Conservation (phyloP, 2,797 vertebrate genomes). For the Chrysocyon brachyurus region DNA sequence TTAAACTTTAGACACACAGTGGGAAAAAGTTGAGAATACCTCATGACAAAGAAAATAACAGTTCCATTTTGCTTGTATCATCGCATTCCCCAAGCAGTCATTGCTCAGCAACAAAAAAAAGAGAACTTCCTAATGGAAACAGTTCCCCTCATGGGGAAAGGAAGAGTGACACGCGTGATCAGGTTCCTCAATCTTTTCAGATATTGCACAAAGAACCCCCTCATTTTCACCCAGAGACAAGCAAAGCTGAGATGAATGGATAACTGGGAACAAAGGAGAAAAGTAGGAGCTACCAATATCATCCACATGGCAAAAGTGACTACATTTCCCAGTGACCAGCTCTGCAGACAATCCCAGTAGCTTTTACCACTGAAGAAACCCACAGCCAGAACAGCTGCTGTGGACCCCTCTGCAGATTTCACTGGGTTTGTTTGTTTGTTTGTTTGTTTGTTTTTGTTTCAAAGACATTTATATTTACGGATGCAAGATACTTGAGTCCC, state of each 20-base stretch:
- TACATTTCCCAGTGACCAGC: not conserved
- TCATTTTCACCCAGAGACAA: not conserved
- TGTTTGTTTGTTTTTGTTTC: too few species aligned
- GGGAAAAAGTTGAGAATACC: not conserved
- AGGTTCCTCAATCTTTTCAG: not conserved
- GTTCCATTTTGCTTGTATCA: not conserved
- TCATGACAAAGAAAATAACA: not conserved
- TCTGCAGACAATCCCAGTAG: not conserved
- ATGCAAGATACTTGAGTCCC: not conserved
- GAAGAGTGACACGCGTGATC: not conserved
- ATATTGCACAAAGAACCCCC: not conserved
- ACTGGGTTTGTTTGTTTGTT: not conserved
- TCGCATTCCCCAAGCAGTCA: not conserved
- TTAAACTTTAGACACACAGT: not conserved
- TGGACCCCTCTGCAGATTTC: not conserved
- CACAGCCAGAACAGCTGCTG: not conserved
- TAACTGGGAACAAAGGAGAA: not conserved
- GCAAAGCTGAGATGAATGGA: not conserved
- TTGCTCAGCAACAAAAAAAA: not conserved
- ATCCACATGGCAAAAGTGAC: not conserved
- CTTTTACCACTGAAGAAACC: not conserved
- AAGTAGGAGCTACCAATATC: not conserved
- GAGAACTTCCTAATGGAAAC: not conserved
- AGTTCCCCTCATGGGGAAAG: not conserved
- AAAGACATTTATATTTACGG: not conserved